Base-by-base conservation (phyloP, 1,140 invertebrate genomes). In the Cyphomyrmex costatus region DNA sequence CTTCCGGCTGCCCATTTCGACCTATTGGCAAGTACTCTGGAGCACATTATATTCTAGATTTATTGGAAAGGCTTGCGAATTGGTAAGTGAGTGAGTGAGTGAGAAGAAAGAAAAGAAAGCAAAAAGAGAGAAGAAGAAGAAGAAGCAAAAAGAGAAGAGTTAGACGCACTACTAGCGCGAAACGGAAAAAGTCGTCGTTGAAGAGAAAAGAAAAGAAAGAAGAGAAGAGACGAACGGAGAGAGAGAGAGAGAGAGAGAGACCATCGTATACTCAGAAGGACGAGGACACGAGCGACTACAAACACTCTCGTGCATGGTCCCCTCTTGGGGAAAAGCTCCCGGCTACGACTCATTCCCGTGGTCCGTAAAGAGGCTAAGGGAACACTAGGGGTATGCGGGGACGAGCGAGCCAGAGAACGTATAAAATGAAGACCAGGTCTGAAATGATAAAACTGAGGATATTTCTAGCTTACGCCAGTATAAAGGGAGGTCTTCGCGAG, bases 391-490 rank as follows among this genome's bases (percentile, higher is more conserved):
- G 36, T 33, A 21, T 2, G 58, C 56, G 53, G 82, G 60, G 65
- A 82, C 46, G 88, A 70, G 36, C 63, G 58, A 71, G 63, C 58
- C 51, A 83, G 36, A 66, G 82, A 86, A 86, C 82, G 89, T 90
- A 88, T 86, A 90, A 90, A 90, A 90, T 63, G 86, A 90, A 88
- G 86, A 82, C 88, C 86, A 85, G 74, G 74, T 87, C 68, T 89
- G 88, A 89, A 90, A 90, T 90, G 89, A 90, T 90, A 89, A 90
- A 90, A 90, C 86, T 85, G 76, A 90, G 88, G 65, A 90, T 90
- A 90, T 90, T 90, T 90, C 76, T 71, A 88, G 88, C 86, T 88
- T 90, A 88, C 80, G 65, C 85, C 82, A 63, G 84, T 80, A 86
- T 79, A 86, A 86, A 86, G 77, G 76, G 42, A 86, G 63, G 84